A percentile compares a stretch with the other conserved stretches of the same genome.
Evolutionary conservation across 2,797 vertebrate genomes (phyloP).

Genomic region (Crax fasciolata): DNA sequence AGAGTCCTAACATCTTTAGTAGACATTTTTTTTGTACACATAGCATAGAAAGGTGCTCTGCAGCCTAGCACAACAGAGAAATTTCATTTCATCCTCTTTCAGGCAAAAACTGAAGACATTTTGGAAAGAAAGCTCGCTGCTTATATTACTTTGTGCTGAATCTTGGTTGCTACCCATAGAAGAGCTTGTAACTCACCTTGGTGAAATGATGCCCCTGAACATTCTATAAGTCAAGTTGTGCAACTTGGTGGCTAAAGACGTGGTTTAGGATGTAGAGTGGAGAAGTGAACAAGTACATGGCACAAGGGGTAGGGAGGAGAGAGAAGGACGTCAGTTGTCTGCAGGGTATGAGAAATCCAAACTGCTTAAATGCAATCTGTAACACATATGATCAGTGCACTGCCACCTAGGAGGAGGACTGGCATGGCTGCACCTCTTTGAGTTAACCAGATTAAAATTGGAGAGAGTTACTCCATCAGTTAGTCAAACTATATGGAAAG

Average conservation of each 20-base stretch:
- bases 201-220: background rate
- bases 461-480: background rate
- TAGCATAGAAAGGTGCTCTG: background rate
- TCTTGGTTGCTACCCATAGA: background rate
- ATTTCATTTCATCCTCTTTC: background rate
- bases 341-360: background rate
- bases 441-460: background rate
- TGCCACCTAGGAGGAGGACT: background rate
- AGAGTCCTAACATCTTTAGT: background rate
- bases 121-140: background rate
- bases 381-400: rapidly evolving
- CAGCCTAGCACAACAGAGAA: background rate
- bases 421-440: background rate
- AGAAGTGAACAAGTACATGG: rapidly evolving
- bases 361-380: background rate
- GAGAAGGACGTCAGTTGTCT: background rate
- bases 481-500: background rate
- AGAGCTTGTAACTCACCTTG: background rate
- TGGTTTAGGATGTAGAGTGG: background rate
- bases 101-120: background rate
- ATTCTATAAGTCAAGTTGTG: rapidly evolving
- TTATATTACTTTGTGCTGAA: background rate
- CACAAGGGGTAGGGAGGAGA: background rate
- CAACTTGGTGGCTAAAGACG: background rate
- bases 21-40: background rate